phyloP scores from a whole-genome alignment of 2,113 vertebrate genomes.

The Dasyurus viverrinus region DNA sequence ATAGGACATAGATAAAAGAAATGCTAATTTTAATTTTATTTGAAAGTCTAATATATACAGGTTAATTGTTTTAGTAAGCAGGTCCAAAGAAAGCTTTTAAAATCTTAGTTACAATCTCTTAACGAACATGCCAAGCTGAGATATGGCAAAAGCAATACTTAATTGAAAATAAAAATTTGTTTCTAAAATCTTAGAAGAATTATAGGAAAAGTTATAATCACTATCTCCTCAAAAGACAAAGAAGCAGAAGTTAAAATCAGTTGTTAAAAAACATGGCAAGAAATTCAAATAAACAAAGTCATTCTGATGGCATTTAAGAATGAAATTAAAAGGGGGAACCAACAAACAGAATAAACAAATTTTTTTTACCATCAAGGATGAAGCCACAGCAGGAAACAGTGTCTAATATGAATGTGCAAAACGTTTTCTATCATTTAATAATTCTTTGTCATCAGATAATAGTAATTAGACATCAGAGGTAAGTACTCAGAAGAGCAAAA shows the following conservation, averaged over 20 bases:
- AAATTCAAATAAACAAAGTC: neutral
- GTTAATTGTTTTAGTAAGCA: neutral
- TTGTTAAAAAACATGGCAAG: neutral
- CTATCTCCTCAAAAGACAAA: neutral
- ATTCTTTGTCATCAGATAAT: neutral
- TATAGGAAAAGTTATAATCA: neutral
- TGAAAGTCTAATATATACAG: neutral
- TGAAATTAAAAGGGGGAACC: neutral
- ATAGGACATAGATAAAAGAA: neutral
- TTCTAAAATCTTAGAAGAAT: neutral
- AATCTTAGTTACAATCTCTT: neutral
- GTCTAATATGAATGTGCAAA: neutral
- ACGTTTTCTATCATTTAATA: neutral
- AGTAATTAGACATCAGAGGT: neutral
- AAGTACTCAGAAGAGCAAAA: neutral
- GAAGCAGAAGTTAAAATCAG: neutral
- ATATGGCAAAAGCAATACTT: neutral
- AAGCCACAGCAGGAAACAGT: neutral
- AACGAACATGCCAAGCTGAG: neutral
- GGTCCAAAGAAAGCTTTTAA: neutral
- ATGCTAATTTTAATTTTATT: neutral
- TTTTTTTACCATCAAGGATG: neutral
- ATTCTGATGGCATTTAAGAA: neutral
- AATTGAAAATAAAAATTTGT: neutral
- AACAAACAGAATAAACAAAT: neutral